Base-by-base conservation (phyloP, 2,888 invertebrate species). In the Nipponacmea schrenckii region DNA sequence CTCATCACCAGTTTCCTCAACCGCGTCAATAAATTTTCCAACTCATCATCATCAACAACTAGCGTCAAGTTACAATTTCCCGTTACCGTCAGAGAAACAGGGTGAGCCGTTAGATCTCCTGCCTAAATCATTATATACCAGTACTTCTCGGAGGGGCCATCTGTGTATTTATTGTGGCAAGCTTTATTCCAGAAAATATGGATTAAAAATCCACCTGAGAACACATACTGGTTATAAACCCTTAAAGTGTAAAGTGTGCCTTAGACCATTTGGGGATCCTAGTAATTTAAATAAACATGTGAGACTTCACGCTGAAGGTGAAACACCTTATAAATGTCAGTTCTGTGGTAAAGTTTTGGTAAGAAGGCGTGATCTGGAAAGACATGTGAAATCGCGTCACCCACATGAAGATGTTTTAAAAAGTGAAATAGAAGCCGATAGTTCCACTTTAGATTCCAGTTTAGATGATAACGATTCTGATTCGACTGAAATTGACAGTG, bases 141-240 rank as follows among this genome's bases (percentile, higher is more conserved):
- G 80, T 70, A 86, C 86, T 69, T 81, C 84, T 12, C 80, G 83
- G 68, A 85, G 84, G 75, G 88, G 88, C 0, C 96, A 97, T 88
- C 90, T 94, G 68, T 98, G 97, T 89, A 91, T 96, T 48, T 97
- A 95, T 89, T 98, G 97, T 89, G 96, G 96, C 26, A 97, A 97
- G 89, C 91, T 96, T 64, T 97, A 97, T 89, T 97, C 97, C n/a
- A 92, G 98, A 75, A 96, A 96, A 87, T 98, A 98, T 89, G 97
- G 98, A 0, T 89, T 93, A 3, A 93, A 93, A 83, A 93, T 93
- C 72, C 93, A 93, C 90, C 79, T 90, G 26, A 77, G 97, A 80
- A 98, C 97, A 2, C 98, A 98, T 89, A 97, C 97, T 0, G 97
- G 97, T 10, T 97, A 96, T 90, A 97, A 97, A 86, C 98, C 98